These are phyloP conservation scores for Orchesellides sinensis DNA, from an alignment of 2,888 invertebrate species.

Conservation along the genomic window DNA sequence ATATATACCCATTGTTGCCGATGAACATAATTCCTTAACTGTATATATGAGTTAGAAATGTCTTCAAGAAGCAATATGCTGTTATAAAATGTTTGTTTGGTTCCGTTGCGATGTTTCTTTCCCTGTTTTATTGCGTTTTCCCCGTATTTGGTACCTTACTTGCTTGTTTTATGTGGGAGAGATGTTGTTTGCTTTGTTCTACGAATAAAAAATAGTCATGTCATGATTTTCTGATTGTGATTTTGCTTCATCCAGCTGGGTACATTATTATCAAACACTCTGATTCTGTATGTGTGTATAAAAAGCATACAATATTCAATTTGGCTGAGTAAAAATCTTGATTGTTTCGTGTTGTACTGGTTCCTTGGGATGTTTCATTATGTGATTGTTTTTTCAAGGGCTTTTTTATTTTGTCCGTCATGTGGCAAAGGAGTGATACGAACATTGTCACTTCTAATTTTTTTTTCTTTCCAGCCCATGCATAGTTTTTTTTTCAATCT, in stretches of 20 bases:
- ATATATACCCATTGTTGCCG: background rate
- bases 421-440: constrained; percentile 9
- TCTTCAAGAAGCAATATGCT: background rate
- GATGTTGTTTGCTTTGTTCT: constrained; percentile 25
- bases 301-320: background rate
- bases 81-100: constrained; percentile 27
- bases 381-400: constrained; percentile 52
- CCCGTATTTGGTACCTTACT: constrained; percentile 1
- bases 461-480: constrained; percentile 27
- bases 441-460: constrained; percentile 40
- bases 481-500: constrained; percentile 34
- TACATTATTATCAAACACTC: too few relatives aligned
- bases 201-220: constrained; percentile 19
- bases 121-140: background rate
- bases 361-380: constrained; percentile 35
- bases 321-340: background rate
- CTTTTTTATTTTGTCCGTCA: constrained; percentile 14
- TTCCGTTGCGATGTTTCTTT: background rate
- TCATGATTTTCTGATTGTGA: constrained; percentile 48
- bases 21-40: background rate
- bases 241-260: constrained; percentile 15
- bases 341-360: constrained; percentile 17
- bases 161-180: background rate
- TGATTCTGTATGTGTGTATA: background rate
- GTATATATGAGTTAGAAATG: background rate